phyloP scores from a whole-genome alignment of 1,140 invertebrate genomes.

The Lycorma delicatula region DNA sequence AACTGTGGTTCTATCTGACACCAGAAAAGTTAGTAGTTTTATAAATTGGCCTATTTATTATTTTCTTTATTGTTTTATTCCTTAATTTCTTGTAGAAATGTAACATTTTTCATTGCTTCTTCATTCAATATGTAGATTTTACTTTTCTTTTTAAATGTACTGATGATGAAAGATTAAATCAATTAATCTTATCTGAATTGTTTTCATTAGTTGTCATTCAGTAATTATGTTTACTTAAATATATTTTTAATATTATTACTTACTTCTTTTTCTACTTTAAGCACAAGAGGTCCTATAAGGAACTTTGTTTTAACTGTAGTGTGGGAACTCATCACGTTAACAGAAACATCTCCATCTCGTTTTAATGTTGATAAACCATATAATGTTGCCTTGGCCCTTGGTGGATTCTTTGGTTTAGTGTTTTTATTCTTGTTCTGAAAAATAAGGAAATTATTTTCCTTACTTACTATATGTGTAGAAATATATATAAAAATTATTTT shows the following conservation, averaged over 20 bases:
- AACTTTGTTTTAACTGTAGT: conserved; percentile 75
- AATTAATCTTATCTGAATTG: background rate
- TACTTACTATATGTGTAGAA: too few species aligned
- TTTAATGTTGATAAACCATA: conserved; percentile 67
- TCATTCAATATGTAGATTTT: background rate
- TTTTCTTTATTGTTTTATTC: too few species aligned
- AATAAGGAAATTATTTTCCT: background rate
- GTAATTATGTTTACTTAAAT: too few species aligned
- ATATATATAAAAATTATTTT: too few species aligned
- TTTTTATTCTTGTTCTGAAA: conserved; percentile 19
- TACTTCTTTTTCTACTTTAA: conserved; percentile 74
- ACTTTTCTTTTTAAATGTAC: background rate
- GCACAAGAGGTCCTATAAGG: conserved; percentile 61
- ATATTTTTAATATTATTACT: conserved; percentile 9
- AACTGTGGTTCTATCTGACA: too few species aligned
- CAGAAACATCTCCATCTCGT: conserved; percentile 65
- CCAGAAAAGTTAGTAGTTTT: too few species aligned
- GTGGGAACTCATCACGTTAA: conserved; percentile 65
- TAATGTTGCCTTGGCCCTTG: conserved; percentile 61
- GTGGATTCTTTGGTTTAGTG: conserved; percentile 20
- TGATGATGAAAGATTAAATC: background rate
- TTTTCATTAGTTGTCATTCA: background rate
- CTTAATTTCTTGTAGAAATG: too few species aligned
- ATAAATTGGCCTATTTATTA: too few species aligned
- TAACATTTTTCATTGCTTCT: too few species aligned